These are phyloP conservation scores for Andricus curvator DNA, from an alignment of 2,888 invertebrate genomes.

Conservation along the genomic window DNA sequence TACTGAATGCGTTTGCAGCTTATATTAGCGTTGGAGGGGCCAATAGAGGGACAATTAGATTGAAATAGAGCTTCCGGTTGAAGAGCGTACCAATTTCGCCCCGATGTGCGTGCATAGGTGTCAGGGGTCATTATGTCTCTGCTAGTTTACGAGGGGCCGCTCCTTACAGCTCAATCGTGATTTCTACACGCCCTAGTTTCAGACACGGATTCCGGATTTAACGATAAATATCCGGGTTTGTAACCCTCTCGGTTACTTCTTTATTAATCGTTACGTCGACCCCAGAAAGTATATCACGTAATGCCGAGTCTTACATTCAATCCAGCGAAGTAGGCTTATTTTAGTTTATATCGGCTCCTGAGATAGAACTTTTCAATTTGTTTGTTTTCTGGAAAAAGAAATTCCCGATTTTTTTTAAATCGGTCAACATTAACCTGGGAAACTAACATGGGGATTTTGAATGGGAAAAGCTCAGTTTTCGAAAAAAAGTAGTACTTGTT, in stretches of 20 bases:
- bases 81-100: conserved; percentile 39
- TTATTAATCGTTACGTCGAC: conserved; percentile 16
- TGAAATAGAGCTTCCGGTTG: conserved; percentile 76
- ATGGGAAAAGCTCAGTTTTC: too few relatives aligned
- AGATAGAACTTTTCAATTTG: too few relatives aligned
- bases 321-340: too few relatives aligned
- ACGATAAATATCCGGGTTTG: conserved; percentile 38
- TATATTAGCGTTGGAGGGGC: conserved; percentile 13
- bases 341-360: too few relatives aligned
- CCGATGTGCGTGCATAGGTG: conserved; percentile 24
- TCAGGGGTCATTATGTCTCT: conserved; percentile 54
- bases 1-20: neutral
- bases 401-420: too few relatives aligned
- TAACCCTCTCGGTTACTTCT: neutral
- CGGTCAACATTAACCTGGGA: too few relatives aligned
- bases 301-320: neutral
- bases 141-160: conserved; percentile 52
- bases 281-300: neutral
- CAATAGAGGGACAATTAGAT: conserved; percentile 69
- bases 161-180: conserved; percentile 35
- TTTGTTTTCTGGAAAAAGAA: too few relatives aligned
- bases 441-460: too few relatives aligned
- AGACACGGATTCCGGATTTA: conserved; percentile 30
- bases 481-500: too few relatives aligned
- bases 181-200: conserved; percentile 37